Evolutionary conservation across 1,140 invertebrate species (phyloP), one percentile per base, ranked within the genome.

Genomic region (Solenopsis invicta): DNA sequence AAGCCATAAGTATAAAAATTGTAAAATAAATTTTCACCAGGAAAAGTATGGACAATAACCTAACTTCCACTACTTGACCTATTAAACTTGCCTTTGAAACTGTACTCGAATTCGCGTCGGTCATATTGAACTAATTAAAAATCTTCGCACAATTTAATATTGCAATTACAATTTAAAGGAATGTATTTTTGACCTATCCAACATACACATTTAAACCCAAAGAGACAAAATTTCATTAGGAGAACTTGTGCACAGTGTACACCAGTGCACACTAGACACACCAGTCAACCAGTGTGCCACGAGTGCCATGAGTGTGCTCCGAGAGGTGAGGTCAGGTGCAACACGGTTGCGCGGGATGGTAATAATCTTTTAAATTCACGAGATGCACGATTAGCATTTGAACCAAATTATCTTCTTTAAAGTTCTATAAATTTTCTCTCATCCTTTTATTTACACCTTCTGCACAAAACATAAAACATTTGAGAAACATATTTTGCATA

Each of bases 41-140:
- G 29, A 2, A 29, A 29, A 1, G 29, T 2, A 29, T 29, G 29
- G 0, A 69, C 4, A 50, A 10, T 50, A 66, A 56, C 10, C n/a
- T 69, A 78, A 78, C n/a, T 9, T 56, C 3, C 16, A 45, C 0
- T 48, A 29, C 21, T 61, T 24, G 64, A 50, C 9, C 16, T 64
- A 21, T 50, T 50, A 13, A n/a, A 29, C 41, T 71, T 86, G 87
- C 87, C 75, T 88, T 88, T 54, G 74, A 29, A 64, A 37, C 29
- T 50, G 13, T 21, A 56, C 16, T 16, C 18, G 87, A 62, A 41
- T 74, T 86, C 86, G 86, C 71, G 8, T 41, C 29, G 0, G 29
- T 41, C 41, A 41, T 56, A 10, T 75, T 52, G 9, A 21, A 21
- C 4, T 64, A 13, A 24, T 29, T 8, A 48, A 62, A 18, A 77